These are phyloP conservation scores for Diplogasteroides magnus DNA, from an alignment of 1,140 invertebrate species.

Conservation along the genomic window DNA sequence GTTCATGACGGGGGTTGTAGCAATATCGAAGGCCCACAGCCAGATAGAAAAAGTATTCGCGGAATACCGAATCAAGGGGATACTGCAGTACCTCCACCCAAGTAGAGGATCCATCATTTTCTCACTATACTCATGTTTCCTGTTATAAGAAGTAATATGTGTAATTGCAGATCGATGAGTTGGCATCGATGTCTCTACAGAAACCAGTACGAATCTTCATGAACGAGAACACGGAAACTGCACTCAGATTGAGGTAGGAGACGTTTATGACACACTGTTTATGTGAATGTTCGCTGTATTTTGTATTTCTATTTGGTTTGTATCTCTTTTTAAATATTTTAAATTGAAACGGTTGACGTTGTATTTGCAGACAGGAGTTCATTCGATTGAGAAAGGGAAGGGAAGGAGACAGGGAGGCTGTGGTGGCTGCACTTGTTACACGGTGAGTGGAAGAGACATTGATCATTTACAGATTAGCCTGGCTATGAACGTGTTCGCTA, in stretches of 20 bases:
- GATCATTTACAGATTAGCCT: conserved; percentile 4
- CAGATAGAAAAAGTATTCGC: too few species aligned
- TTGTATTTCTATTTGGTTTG: too few species aligned
- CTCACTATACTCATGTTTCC: too few species aligned
- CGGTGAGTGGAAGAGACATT: neutral
- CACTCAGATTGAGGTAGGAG: conserved; percentile 72
- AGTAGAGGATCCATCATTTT: too few species aligned
- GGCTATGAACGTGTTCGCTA: too few species aligned
- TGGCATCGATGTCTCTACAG: conserved; percentile 81
- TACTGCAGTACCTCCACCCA: too few species aligned
- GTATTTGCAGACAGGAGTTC: conserved; percentile 75
- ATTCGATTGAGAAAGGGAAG: conserved; percentile 74
- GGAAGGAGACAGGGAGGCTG: conserved; percentile 82
- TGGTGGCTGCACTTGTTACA: conserved; percentile 65
- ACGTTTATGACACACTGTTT: neutral
- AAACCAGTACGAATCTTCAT: conserved; percentile 89
- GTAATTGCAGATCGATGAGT: conserved; percentile 75
- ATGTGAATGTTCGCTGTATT: neutral
- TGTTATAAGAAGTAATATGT: too few species aligned
- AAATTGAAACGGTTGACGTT: neutral
- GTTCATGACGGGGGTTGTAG: too few species aligned
- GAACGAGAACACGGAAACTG: conserved; percentile 89
- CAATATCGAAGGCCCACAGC: too few species aligned
- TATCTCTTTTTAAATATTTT: too few species aligned
- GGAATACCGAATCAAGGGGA: too few species aligned